These are phyloP conservation scores for Taenioides sp. DNA, from an alignment of 2,797 vertebrate species.

Conservation along the genomic window DNA sequence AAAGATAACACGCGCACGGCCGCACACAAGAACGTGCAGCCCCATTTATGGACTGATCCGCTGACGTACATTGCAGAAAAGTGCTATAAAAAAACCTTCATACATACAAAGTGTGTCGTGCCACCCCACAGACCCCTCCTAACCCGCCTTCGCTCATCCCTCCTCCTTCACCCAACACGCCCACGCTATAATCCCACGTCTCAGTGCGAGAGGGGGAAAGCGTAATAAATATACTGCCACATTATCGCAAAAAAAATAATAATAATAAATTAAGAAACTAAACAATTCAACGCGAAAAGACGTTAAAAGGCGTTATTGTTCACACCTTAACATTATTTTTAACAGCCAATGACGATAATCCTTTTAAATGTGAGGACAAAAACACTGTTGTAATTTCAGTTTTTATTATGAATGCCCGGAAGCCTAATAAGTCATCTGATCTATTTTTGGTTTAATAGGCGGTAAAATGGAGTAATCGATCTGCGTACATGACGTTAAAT, in stretches of 20 bases:
- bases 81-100: constrained; percentile 86
- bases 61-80: constrained; percentile 89
- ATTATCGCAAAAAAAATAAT: constrained; percentile 51
- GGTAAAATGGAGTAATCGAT: constrained; percentile 36
- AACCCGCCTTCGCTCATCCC: constrained; percentile 72
- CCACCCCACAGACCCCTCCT: constrained; percentile 80
- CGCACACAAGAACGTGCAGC: constrained; percentile 76
- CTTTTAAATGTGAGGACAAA: not conserved
- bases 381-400: constrained; percentile 15
- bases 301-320: not conserved
- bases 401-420: constrained; percentile 57
- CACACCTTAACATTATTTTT: not conserved
- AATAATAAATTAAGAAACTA: constrained; percentile 29
- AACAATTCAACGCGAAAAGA: constrained; percentile 30
- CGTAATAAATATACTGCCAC: constrained; percentile 58
- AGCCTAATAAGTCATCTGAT: constrained; percentile 52
- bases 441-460: constrained; percentile 51
- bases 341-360: not conserved
- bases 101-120: constrained; percentile 88
- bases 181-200: constrained; percentile 82
- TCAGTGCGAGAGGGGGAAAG: constrained; percentile 49
- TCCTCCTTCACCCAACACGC: constrained; percentile 73
- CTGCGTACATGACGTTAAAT: constrained; percentile 29
- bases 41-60: constrained; percentile 87
- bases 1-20: constrained; percentile 53